Evolutionary conservation across 2,888 invertebrate species (phyloP).

Genomic region (Omphaloscelis lunosa): DNA sequence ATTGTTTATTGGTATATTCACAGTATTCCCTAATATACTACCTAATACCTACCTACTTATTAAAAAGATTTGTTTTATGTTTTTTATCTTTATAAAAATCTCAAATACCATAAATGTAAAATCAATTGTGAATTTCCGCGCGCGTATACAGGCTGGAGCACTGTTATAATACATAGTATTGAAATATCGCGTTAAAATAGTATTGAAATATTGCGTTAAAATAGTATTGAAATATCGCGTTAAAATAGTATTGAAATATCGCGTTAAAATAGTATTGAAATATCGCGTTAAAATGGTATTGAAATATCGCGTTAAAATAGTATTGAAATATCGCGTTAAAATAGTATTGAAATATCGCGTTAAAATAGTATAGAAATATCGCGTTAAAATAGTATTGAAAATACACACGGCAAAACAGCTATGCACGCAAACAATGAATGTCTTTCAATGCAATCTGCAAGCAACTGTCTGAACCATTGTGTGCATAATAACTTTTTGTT

Average conservation of each 20-base stretch:
- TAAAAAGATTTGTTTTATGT: background rate
- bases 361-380: too few species aligned
- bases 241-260: too few species aligned
- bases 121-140: background rate
- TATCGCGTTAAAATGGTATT: background rate
- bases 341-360: too few species aligned
- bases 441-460: slow-evolving; percentile 29
- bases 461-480: slow-evolving; percentile 37
- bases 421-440: slow-evolving; percentile 25
- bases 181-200: background rate
- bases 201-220: background rate
- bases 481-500: slow-evolving; percentile 42
- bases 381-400: background rate
- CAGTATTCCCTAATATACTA: background rate
- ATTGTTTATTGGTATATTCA: background rate
- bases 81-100: slow-evolving; percentile 7
- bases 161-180: too few species aligned
- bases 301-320: too few species aligned
- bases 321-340: background rate
- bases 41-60: background rate
- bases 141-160: background rate
- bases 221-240: too few species aligned
- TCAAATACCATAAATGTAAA: background rate
- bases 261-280: too few species aligned
- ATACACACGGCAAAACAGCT: slow-evolving; percentile 42